phyloP scores from a whole-genome alignment of 2,888 invertebrate genomes.

The Adela reaumurella region DNA sequence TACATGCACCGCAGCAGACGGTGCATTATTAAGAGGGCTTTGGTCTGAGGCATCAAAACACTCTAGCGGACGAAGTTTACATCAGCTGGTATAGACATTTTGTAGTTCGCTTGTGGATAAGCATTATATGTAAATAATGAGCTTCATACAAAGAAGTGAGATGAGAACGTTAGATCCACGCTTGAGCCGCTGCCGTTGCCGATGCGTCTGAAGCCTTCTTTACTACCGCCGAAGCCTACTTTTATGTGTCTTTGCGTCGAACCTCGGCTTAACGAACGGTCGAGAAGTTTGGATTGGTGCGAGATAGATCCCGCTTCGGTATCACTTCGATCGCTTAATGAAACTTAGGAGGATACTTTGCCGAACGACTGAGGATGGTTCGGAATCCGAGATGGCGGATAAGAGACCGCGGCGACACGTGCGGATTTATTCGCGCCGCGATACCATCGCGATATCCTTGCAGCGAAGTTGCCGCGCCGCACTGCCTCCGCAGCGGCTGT shows the following conservation, averaged over 20 bases:
- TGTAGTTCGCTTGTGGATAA: too few species aligned
- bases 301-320: conserved; percentile 11
- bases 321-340: conserved; percentile 48
- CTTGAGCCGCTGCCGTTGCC: too few species aligned
- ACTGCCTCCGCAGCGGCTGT: too few species aligned
- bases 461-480: background rate
- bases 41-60: too few species aligned
- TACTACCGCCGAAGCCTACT: background rate
- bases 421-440: conserved; percentile 39
- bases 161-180: too few species aligned
- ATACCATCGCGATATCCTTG: conserved; percentile 39
- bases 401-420: conserved; percentile 21
- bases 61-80: too few species aligned
- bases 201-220: too few species aligned
- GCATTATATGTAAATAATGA: too few species aligned
- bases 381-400: conserved; percentile 40
- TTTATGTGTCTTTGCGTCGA: background rate
- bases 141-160: too few species aligned
- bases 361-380: conserved; percentile 2
- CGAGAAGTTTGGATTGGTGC: background rate
- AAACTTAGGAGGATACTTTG: conserved; percentile 50
- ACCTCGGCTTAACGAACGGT: background rate
- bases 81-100: too few species aligned
- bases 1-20: too few species aligned
- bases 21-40: too few species aligned